Percentiles rank a stretch among this genome's conserved stretches.
These are phyloP conservation scores for Dreissena polymorpha DNA, from an alignment of 1,140 invertebrate genomes.

Conservation along the genomic window DNA sequence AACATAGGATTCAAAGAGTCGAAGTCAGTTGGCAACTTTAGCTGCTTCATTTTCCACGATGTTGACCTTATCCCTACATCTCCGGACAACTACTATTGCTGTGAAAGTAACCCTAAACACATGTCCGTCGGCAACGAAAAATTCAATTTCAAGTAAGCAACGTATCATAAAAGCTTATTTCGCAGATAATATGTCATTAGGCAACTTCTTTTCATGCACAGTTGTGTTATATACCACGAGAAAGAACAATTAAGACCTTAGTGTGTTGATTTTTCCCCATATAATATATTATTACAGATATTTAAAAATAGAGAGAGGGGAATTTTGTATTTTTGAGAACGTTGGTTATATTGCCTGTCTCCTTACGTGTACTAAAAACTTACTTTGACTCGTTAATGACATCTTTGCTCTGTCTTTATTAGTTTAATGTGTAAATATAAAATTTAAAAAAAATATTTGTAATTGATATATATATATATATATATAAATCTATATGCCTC, in stretches of 20 bases:
- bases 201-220: background rate
- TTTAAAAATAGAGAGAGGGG: too few species aligned
- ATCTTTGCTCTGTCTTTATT: too few species aligned
- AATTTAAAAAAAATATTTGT: too few species aligned
- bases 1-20: slow-evolving; percentile 95
- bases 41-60: slow-evolving; percentile 97
- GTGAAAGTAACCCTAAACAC: slow-evolving; percentile 83
- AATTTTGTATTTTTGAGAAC: too few species aligned
- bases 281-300: too few species aligned
- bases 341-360: too few species aligned
- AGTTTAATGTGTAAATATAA: too few species aligned
- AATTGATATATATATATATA: too few species aligned
- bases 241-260: background rate
- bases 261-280: background rate
- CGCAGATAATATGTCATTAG: background rate
- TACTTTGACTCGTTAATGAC: too few species aligned
- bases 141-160: slow-evolving; percentile 37
- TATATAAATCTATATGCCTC: too few species aligned
- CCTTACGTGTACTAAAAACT: too few species aligned
- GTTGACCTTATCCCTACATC: slow-evolving; percentile 95
- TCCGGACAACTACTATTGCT: slow-evolving; percentile 92
- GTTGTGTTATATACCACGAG: background rate
- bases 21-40: slow-evolving; percentile 85
- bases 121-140: slow-evolving; percentile 87
- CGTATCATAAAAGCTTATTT: background rate